Percentiles rank a stretch among this genome's conserved stretches.
Evolutionary conservation across 2,797 vertebrate genomes (phyloP).

Genomic region (Tarsius wallacei): DNA sequence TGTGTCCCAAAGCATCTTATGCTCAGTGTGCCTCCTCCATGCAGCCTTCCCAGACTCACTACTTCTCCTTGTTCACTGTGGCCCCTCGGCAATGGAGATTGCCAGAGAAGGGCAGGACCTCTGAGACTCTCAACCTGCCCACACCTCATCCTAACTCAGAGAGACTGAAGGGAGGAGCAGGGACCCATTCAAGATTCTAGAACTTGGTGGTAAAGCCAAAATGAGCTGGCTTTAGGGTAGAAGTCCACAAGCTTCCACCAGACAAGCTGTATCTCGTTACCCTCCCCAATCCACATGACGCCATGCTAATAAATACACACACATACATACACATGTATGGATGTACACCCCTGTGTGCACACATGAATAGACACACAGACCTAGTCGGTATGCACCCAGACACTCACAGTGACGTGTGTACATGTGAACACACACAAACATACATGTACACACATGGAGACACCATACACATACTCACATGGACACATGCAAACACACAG

Average conservation of each 20-base stretch:
- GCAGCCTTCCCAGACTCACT: neutral
- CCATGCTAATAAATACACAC: neutral
- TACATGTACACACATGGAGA: neutral
- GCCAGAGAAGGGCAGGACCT: neutral
- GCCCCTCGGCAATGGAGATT: neutral
- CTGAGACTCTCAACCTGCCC: neutral
- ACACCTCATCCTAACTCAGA: neutral
- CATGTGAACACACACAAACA: neutral
- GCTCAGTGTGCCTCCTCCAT: neutral
- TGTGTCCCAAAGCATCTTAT: constrained; percentile 38
- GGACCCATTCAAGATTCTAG: neutral
- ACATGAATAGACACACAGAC: neutral
- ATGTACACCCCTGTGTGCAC: too few relatives aligned
- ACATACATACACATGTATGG: neutral
- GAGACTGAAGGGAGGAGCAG: neutral
- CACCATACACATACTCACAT: neutral
- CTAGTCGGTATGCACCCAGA: neutral
- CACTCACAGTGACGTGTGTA: too few relatives aligned
- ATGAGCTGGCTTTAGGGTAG: neutral
- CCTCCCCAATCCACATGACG: neutral
- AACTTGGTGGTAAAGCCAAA: neutral
- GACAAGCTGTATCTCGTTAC: neutral
- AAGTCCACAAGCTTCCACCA: neutral
- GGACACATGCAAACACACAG: neutral
- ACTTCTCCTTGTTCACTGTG: neutral